Base-by-base conservation (phyloP, 2,888 invertebrate species). In the Plebejus melissa region DNA sequence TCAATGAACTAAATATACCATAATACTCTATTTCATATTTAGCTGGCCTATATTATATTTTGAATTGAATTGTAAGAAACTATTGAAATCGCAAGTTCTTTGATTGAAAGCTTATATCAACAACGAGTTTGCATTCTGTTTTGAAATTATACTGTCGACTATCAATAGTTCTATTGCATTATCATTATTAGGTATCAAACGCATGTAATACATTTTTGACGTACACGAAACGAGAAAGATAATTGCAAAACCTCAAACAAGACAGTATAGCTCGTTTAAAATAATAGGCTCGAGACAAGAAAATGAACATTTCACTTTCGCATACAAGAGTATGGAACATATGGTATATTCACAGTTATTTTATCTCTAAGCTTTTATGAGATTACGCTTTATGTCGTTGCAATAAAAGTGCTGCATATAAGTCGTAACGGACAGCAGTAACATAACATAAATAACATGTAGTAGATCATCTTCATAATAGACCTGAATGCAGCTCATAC, bases 141-240 rank as follows among this genome's bases (percentile, higher is more conserved):
- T 60, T 65, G 60, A 65, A 65, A 65, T 22, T 65, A 28, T 65
- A 4, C 60, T 28, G 11, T 65, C 22, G 22, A 58, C 32, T 32
- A 60, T 28, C 28, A 32, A 22, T 11, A 22, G 11, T 28, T 22
- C 32, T 28, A 60, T 32, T 28, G 4, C 32, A 22, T 60, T 60
- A 28, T 58, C 58, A 7, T n/a, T 65, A 32, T 28, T 11, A 65
- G 60, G 11, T 28, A 65, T 65, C 28, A 7, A 28, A 28, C 28
- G 4, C 7, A 11, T 65, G 60, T 65, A 28, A 65, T 65, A 65
- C 32, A 65, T 65, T 65, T 65, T 65, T 28, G 60, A 65, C 60
- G 60, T 65, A 28, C 6, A 36, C 65, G 13, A 65, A 65, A 60
- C 28, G 60, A 60, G 58, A 60, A 32, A 65, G 65, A 65, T 36